Evolutionary conservation across 1,140 invertebrate species (phyloP).

Genomic region (Archivesica marissinica): DNA sequence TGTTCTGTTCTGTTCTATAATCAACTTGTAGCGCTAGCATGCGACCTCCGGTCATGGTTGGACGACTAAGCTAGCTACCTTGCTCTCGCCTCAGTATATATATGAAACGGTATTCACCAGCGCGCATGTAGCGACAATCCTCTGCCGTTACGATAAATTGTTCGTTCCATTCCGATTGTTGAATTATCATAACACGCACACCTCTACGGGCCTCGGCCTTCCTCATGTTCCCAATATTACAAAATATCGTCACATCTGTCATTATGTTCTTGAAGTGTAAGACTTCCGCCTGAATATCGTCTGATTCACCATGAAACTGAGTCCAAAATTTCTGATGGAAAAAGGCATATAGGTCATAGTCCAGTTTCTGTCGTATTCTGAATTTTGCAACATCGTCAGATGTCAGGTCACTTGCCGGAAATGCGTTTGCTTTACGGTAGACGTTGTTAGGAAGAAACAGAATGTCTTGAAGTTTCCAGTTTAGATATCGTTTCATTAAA

Average conservation of each 20-base stretch:
- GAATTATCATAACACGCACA: not conserved
- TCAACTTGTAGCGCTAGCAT: no score
- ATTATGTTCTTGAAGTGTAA: slow-evolving; percentile 41
- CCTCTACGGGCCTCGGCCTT: not conserved
- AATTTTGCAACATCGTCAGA: slow-evolving; percentile 5
- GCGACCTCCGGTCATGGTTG: no score
- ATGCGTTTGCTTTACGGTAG: not conserved
- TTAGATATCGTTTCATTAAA: slow-evolving; percentile 67
- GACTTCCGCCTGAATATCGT: slow-evolving; percentile 39
- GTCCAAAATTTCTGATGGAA: slow-evolving; percentile 35
- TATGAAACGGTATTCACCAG: slow-evolving; percentile 42
- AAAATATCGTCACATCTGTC: slow-evolving; percentile 3
- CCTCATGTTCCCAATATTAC: not conserved
- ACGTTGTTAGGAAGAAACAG: slow-evolving; percentile 43
- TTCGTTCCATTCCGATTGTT: slow-evolving; percentile 22
- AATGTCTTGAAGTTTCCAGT: slow-evolving; percentile 72
- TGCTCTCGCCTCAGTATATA: slow-evolving; percentile 37
- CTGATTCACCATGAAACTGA: not conserved
- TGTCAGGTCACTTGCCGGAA: not conserved
- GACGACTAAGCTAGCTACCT: slow-evolving; percentile 28
- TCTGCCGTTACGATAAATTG: not conserved
- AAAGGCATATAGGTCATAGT: slow-evolving; percentile 28
- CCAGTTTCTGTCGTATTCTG: slow-evolving; percentile 14
- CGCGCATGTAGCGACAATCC: slow-evolving; percentile 26
- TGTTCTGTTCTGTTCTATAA: no score